Evolutionary conservation across 2,888 invertebrate genomes (phyloP).

Genomic region (Parnassius orleans): DNA sequence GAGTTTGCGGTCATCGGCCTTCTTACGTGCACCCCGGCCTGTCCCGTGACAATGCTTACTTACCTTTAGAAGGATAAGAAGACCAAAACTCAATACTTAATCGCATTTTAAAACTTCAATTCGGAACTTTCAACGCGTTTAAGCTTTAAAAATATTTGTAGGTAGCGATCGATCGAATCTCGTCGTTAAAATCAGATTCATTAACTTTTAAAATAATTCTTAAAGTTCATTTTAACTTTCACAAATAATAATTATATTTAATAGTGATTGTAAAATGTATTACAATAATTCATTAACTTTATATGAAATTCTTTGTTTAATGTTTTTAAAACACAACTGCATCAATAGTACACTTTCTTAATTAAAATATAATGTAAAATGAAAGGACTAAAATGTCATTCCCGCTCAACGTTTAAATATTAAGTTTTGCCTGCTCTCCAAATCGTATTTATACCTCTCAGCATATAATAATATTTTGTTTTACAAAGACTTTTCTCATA

Average conservation of each 20-base stretch:
- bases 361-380: no score
- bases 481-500: background rate
- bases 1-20: slow-evolving; percentile 66
- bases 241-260: no score
- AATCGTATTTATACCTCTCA: background rate
- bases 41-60: slow-evolving; percentile 40
- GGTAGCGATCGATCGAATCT: background rate
- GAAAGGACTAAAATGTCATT: no score
- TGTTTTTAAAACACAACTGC: no score
- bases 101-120: slow-evolving; percentile 49
- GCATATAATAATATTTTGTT: background rate
- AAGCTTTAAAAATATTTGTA: background rate
- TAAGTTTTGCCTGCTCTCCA: background rate
- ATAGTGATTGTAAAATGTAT: no score
- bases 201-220: background rate
- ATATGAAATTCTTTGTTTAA: no score
- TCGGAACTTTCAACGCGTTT: slow-evolving; percentile 20
- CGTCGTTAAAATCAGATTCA: background rate
- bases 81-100: slow-evolving; percentile 47
- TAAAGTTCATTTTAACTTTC: no score
- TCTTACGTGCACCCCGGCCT: slow-evolving; percentile 47
- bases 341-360: no score
- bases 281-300: no score
- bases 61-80: slow-evolving; percentile 55
- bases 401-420: background rate